Evolutionary conservation across 2,113 vertebrate genomes (phyloP).

Genomic region (Microcebus lehilahytsara): DNA sequence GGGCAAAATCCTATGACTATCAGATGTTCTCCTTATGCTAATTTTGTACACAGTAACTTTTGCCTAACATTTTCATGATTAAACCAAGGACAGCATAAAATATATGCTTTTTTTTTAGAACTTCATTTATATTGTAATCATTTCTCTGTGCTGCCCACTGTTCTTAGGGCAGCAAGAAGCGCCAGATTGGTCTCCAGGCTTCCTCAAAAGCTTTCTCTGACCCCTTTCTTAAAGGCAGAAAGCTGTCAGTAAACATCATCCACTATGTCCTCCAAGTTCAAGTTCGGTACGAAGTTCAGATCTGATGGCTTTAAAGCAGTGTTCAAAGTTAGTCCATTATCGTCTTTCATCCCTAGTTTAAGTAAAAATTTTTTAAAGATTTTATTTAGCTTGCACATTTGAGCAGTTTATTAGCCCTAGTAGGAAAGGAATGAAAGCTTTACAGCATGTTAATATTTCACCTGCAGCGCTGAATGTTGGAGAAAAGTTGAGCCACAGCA

Average conservation of each 20-base stretch:
- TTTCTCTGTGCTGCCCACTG: background rate
- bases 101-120: background rate
- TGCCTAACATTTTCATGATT: background rate
- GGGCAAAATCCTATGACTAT: background rate
- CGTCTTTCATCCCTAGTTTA: background rate
- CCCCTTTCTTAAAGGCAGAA: background rate
- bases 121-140: background rate
- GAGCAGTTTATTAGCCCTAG: background rate
- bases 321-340: background rate
- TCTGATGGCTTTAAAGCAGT: background rate
- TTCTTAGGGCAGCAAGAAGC: background rate
- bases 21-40: background rate
- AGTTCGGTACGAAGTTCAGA: background rate
- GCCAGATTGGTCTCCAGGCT: background rate
- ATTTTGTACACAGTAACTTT: background rate
- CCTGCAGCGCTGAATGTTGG: rapidly evolving
- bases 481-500: slow-evolving; percentile 38
- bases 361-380: background rate
- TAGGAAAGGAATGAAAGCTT: background rate
- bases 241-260: background rate
- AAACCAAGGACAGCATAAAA: background rate
- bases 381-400: background rate
- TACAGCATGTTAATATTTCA: background rate
- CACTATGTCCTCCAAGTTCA: background rate
- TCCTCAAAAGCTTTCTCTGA: slow-evolving; percentile 14